A percentile compares a stretch with the other conserved stretches of the same genome.
Evolutionary conservation across 2,888 invertebrate species (phyloP).

Genomic region (Neria commutata): DNA sequence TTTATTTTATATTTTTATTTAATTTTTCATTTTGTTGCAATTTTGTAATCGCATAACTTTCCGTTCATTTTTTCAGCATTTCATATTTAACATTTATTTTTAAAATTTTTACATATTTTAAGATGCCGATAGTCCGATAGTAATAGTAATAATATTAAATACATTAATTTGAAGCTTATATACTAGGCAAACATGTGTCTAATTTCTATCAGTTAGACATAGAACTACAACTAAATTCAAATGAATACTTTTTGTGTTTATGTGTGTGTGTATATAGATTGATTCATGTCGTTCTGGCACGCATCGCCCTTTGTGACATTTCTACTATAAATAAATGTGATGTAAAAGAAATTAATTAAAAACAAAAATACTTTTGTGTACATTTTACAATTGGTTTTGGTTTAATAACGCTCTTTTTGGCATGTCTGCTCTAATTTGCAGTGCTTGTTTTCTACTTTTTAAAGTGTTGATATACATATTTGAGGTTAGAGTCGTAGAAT

Average conservation of each 20-base stretch:
- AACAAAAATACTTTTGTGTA: constrained; percentile 22
- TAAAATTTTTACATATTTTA: too few species aligned
- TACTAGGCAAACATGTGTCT: neutral
- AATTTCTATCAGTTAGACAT: neutral
- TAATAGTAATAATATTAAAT: too few species aligned
- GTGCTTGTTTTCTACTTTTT: too few species aligned
- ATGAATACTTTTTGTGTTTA: neutral
- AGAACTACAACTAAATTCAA: neutral
- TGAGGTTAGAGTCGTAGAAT: too few species aligned
- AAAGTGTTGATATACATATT: too few species aligned
- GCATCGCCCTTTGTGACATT: neutral
- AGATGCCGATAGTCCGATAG: too few species aligned
- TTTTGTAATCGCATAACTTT: too few species aligned
- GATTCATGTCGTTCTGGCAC: neutral
- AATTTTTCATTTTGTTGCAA: neutral
- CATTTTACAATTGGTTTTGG: constrained; percentile 8
- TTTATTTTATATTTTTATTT: neutral
- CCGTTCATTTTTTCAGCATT: neutral
- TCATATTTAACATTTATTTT: neutral
- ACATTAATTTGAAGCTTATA: too few species aligned
- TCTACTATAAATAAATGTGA: constrained; percentile 5
- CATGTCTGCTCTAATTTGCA: too few species aligned
- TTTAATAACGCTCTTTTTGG: too few species aligned
- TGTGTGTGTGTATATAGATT: neutral
- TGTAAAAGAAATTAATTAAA: constrained; percentile 1